These are phyloP conservation scores for Diacarnus erythraeanus DNA, from an alignment of 37 sponge, comb jelly and placozoan genomes.

Conservation along the genomic window DNA sequence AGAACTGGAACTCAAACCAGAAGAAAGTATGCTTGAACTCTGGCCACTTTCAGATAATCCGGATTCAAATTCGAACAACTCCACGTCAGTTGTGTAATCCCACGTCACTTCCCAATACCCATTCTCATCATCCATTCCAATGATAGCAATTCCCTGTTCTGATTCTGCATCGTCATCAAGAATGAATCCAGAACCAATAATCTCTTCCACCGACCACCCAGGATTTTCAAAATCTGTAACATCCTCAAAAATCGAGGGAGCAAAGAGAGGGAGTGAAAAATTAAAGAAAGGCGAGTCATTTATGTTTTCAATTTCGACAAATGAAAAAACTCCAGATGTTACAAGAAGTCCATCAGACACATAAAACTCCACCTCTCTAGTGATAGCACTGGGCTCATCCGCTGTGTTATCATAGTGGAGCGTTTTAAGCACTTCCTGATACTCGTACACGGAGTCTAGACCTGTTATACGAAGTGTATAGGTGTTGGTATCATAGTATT, in stretches of 20 bases:
- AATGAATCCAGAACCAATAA: slow-evolving; percentile 43
- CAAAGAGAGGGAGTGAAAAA: slow-evolving; percentile 22
- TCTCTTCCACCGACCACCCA: slow-evolving; percentile 76
- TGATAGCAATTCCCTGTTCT: slow-evolving; percentile 75
- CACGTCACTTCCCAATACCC: slow-evolving; percentile 87
- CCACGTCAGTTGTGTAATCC: slow-evolving; percentile 15
- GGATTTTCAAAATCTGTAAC: slow-evolving; percentile 33
- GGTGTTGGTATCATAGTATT: slow-evolving; percentile 65
- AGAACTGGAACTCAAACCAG: slow-evolving; percentile 15
- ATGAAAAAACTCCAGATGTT: slow-evolving; percentile 27
- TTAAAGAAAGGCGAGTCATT: slow-evolving; percentile 90
- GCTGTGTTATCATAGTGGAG: slow-evolving; percentile 76
- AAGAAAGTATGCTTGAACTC: background rate
- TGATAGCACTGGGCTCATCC: slow-evolving; percentile 63
- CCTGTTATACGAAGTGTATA: slow-evolving; percentile 72
- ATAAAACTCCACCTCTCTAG: slow-evolving; percentile 38
- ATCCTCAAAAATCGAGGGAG: slow-evolving; percentile 65
- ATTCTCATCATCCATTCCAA: slow-evolving; percentile 35
- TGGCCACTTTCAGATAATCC: background rate
- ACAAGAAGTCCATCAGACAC: slow-evolving; percentile 76
- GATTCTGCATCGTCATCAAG: slow-evolving; percentile 70
- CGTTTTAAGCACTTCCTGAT: slow-evolving; percentile 73
- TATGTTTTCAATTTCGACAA: slow-evolving; percentile 47
- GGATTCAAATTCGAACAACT: background rate
- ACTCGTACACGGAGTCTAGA: slow-evolving; percentile 73